Evolutionary conservation across 2,113 vertebrate genomes (phyloP).

Genomic region (Anser cygnoides): DNA sequence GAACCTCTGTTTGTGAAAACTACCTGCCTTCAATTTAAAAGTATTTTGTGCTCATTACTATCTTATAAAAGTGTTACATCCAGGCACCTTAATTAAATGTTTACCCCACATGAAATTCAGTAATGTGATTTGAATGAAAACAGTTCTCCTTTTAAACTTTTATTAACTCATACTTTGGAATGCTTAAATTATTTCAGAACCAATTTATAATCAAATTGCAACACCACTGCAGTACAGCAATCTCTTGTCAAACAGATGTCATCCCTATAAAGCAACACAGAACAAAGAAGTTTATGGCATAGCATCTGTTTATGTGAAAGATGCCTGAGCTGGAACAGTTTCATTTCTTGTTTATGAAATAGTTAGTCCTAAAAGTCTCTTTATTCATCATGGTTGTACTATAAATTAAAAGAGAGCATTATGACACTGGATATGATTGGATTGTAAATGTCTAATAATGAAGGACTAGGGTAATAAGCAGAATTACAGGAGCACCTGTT

Average conservation of each 20-base stretch:
- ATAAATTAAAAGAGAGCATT: constrained; percentile 67
- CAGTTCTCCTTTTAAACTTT: constrained; percentile 72
- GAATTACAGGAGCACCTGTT: constrained; percentile 69
- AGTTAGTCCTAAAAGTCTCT: constrained; percentile 68
- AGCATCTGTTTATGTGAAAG: constrained; percentile 77
- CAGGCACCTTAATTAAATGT: constrained; percentile 24
- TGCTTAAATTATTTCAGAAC: constrained; percentile 71
- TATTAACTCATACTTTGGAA: constrained; percentile 76
- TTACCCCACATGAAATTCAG: constrained; percentile 64
- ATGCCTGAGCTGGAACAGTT: constrained; percentile 71
- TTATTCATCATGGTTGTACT: constrained; percentile 71
- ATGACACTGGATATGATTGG: constrained; percentile 50
- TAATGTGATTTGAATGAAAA: constrained; percentile 58
- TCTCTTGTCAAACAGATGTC: constrained; percentile 80
- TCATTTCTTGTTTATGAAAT: constrained; percentile 71
- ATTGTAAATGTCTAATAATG: constrained; percentile 74
- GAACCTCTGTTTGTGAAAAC: not conserved
- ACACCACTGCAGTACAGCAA: constrained; percentile 69
- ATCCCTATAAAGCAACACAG: constrained; percentile 67
- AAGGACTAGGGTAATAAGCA: constrained; percentile 57
- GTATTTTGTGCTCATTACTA: not conserved
- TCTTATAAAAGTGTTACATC: not conserved
- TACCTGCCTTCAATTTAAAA: not conserved
- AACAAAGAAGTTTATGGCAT: constrained; percentile 77
- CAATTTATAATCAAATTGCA: constrained; percentile 76